Evolutionary conservation across 2,797 vertebrate genomes (phyloP).

Genomic region (Lemur catta): DNA sequence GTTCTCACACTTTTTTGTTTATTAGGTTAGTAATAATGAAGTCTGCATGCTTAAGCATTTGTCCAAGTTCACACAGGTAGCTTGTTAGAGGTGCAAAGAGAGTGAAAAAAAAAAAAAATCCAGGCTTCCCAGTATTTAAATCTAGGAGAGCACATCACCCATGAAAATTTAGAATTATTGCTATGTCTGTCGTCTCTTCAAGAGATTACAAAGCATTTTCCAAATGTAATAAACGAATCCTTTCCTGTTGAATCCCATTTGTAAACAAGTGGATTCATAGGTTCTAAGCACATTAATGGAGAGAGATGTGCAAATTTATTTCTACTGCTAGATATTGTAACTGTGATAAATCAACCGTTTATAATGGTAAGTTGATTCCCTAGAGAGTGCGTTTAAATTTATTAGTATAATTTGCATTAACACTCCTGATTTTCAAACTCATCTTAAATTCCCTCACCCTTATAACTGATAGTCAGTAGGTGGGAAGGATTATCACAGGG

Average conservation of each 20-base stretch:
- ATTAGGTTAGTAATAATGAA: constrained; percentile 65
- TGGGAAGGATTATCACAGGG: not conserved
- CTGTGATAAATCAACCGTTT: not conserved
- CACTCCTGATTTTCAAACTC: constrained; percentile 11
- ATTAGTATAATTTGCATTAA: not conserved
- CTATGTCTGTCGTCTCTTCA: not conserved
- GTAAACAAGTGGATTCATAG: not conserved
- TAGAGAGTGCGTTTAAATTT: not conserved
- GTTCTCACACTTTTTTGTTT: constrained; percentile 61
- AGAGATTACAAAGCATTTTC: not conserved
- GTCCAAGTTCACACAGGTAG: not conserved
- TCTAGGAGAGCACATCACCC: not conserved
- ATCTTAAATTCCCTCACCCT: constrained; percentile 16
- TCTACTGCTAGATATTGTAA: not conserved
- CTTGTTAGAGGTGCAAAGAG: not conserved
- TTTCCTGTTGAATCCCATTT: constrained; percentile 21
- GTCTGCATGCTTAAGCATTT: constrained; percentile 45
- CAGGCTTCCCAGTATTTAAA: not conserved
- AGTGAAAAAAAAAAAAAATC: not conserved
- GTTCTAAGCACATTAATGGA: not conserved
- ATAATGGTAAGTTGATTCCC: not conserved
- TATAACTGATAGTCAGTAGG: not conserved
- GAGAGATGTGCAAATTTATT: constrained; percentile 28
- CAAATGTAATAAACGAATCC: not conserved
- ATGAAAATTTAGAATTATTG: not conserved